Conservation (phyloP, 2,797 vertebrate genomes). For the Sphaeramia orbicularis region DNA sequence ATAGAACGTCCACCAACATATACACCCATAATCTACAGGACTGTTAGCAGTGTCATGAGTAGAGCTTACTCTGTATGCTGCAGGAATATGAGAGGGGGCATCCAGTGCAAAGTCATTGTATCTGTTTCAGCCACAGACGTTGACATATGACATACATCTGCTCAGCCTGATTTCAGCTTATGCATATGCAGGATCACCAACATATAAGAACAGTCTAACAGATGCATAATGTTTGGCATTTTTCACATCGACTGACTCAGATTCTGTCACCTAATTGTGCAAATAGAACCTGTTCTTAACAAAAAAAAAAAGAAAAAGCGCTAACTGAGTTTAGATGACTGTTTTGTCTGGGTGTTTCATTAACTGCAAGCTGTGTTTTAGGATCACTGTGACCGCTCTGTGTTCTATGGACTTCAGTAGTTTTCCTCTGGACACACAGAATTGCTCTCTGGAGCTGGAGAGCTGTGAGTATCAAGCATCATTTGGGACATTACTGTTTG, state of each 20-base stretch:
- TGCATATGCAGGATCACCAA: not conserved
- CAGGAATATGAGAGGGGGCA: slow-evolving; percentile 23
- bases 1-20: not conserved
- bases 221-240: not conserved
- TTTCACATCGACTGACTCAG: not conserved
- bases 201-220: not conserved
- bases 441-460: slow-evolving; percentile 94
- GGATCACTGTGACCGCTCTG: slow-evolving; percentile 93
- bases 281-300: not conserved
- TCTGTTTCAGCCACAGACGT: slow-evolving; percentile 63
- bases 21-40: not conserved
- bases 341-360: slow-evolving; percentile 21
- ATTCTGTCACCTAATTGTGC: not conserved
- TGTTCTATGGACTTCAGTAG: slow-evolving; percentile 96
- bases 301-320: too few species aligned
- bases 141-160: slow-evolving; percentile 42
- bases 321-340: not conserved
- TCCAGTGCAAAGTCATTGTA: slow-evolving; percentile 26
- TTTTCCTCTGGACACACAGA: slow-evolving; percentile 95
- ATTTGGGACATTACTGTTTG: not conserved
- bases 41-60: not conserved
- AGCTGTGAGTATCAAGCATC: slow-evolving; percentile 90
- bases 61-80: slow-evolving; percentile 4
- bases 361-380: slow-evolving; percentile 74
- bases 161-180: not conserved